These are phyloP conservation scores for Mylabris phalerata DNA, from an alignment of 1,140 invertebrate genomes.

Conservation along the genomic window DNA sequence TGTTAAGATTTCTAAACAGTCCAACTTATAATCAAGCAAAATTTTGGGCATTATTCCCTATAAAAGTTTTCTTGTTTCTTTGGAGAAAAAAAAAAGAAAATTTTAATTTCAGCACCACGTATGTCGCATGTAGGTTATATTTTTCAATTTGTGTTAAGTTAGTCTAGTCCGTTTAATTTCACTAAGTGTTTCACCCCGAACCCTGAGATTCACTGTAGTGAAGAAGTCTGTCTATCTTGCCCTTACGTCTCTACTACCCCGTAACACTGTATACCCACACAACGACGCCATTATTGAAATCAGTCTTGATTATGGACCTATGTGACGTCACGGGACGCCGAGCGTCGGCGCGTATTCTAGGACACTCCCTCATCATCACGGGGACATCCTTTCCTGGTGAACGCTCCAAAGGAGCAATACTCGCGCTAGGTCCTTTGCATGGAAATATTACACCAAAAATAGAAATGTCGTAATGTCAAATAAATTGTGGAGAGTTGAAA, in stretches of 20 bases:
- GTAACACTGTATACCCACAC: not conserved
- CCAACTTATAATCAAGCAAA: not conserved
- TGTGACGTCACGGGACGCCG: slow-evolving; percentile 32
- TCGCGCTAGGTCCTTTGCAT: not conserved
- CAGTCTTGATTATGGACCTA: slow-evolving; percentile 27
- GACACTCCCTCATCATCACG: slow-evolving; percentile 28
- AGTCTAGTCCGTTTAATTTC: slow-evolving; percentile 31
- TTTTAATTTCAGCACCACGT: slow-evolving; percentile 14
- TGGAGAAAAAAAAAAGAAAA: not conserved
- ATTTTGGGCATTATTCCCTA: not conserved
- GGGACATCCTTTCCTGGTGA: slow-evolving; percentile 12
- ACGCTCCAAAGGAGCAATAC: too few relatives aligned
- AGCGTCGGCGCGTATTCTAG: slow-evolving; percentile 31
- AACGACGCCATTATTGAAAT: slow-evolving; percentile 36
- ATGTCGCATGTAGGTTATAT: slow-evolving; percentile 30
- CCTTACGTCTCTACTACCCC: slow-evolving; percentile 12
- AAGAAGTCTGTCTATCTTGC: slow-evolving; percentile 8
- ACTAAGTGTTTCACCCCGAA: slow-evolving; percentile 33
- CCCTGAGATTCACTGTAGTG: slow-evolving; percentile 34
- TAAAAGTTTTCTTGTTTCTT: not conserved
- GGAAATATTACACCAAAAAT: not conserved
- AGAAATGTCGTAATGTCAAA: slow-evolving; percentile 7
- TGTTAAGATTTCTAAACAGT: not conserved
- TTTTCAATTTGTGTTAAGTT: slow-evolving; percentile 37
- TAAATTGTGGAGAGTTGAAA: not conserved